A percentile compares a stretch with the other conserved stretches of the same genome.
Conservation (phyloP, 2,888 invertebrate species). For the Drosophila dives region DNA sequence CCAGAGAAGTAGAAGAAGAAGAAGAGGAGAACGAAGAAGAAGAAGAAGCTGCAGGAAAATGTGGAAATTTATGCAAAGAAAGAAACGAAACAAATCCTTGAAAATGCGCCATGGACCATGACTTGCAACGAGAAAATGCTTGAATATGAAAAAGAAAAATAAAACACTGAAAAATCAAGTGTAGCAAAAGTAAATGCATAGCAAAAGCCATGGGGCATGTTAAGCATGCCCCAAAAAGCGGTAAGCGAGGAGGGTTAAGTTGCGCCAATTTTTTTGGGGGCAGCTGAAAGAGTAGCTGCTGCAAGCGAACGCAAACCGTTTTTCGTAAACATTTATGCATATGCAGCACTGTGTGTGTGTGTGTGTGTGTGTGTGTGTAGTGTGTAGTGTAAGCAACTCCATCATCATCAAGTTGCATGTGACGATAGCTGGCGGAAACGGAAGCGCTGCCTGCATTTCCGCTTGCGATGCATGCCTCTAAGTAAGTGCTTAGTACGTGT, state of each 20-base stretch:
- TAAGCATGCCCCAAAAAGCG: constrained; percentile 24
- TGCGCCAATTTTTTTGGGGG: constrained; percentile 1
- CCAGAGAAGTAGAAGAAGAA: neutral
- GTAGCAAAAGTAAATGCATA: constrained; percentile 38
- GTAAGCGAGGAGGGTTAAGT: too few relatives aligned
- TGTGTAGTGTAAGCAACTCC: constrained; percentile 23
- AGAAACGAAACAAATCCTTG: constrained; percentile 74
- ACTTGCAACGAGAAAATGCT: constrained; percentile 26
- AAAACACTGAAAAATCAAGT: constrained; percentile 35
- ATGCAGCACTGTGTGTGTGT: constrained; percentile 9
- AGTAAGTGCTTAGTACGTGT: constrained; percentile 57
- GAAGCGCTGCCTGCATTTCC: constrained; percentile 76
- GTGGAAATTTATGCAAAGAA: constrained; percentile 78
- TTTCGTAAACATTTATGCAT: constrained; percentile 66
- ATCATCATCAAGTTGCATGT: constrained; percentile 44
- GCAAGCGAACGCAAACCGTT: constrained; percentile 34
- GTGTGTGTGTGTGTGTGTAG: neutral
- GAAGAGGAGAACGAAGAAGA: neutral
- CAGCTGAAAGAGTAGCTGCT: constrained; percentile 1
- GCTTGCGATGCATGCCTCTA: constrained; percentile 42
- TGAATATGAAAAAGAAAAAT: constrained; percentile 6
- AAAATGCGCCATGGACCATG: constrained; percentile 54
- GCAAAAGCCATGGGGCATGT: constrained; percentile 41
- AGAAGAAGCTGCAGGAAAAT: constrained; percentile 49
- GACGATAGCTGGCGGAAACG: constrained; percentile 59